Evolutionary conservation across 2,888 invertebrate genomes (phyloP), one percentile per base, ranked within the genome.

Genomic region (Mycogona germanica): DNA sequence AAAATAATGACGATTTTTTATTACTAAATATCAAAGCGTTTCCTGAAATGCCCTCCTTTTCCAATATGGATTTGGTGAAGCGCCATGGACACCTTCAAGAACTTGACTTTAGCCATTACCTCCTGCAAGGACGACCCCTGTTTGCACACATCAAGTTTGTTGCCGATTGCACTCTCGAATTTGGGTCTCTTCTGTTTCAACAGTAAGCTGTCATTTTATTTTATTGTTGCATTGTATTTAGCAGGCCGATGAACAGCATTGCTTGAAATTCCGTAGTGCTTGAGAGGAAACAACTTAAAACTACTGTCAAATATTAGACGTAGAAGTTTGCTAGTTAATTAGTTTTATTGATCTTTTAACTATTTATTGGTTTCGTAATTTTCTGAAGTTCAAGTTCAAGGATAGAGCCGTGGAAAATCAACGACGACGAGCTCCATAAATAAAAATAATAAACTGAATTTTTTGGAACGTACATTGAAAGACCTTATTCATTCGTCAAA

Each of bases 101-200:
- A 7, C n/a, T 48, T 0, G 52, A 53, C 21, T 42, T 56, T 21
- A 21, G 37, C n/a, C 49, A 41, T 42, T 56, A 56, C 28, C 23
- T 56, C 5, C 26, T 30, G 17, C 52, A 56, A 35, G 53, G 41
- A 2, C 28, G 56, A 23, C 56, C 56, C 5, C 25, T 23, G 4
- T 56, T 41, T 48, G 56, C 56, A 6, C 53, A 41, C n/a, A n/a
- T 35, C 6, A 30, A 56, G 12, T 53, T 53, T 38, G 29, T 49
- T 12, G 6, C 14, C 7, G 25, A 47, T 12, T 47, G 47, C 23
- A 23, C 30, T 23, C n/a, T 30, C 9, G 47, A 47, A 47, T 28
- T 29, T 5, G 23, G 29, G 17, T 17, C 25, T 40, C 6, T 40
- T 51, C n/a, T 21, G 12, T 12, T n/a, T n/a, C 21, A 35, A 32